Evolutionary conservation across 2,888 invertebrate genomes (phyloP), one percentile per base, ranked within the genome.

Genomic region (Altica lythri): DNA sequence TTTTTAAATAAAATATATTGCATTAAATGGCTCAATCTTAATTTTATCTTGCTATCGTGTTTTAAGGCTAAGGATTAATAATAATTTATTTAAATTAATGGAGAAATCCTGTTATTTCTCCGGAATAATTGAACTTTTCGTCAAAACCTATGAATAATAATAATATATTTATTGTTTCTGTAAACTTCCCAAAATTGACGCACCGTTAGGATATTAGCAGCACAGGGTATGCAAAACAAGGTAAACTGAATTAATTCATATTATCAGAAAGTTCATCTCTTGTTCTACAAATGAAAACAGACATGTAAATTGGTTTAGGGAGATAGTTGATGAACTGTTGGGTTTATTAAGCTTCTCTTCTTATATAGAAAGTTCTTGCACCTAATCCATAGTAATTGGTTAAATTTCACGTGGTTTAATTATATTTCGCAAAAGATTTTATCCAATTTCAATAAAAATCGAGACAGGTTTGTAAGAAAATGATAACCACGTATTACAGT

Each of bases 161-260:
- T 22, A 40, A 22, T 13, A 3, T 40, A 40, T 40, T 40, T 40
- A 40, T 25, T 22, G 45, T 9, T 10, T 19, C n/a, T 4, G 32
- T 34, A 9, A 32, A 45, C 18, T 34, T 32, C 22, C 18, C 10
- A 18, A 45, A 19, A 32, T 47, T 16, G 29, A 47, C 47, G 37
- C 29, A 19, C 37, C 37, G 25, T 47, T 47, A 47, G 16, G 12
- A 12, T 47, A 17, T 47, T 38, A 38, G 37, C 37, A 38, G 25
- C 19, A 17, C 17, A 37, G 19, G 51, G 43, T 55, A 55, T 55
- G 55, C 51, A 37, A 55, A 57, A 34, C 53, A 45, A 47, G 45
- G 51, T 55, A 46, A 32, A 49, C 46, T 35, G 47, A 46, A 55
- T 51, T 38, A 47, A 51, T 51, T 43, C 40, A 34, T 30, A 51